Base-by-base conservation (phyloP, 2,797 vertebrate genomes). In the Australoheros facetus region DNA sequence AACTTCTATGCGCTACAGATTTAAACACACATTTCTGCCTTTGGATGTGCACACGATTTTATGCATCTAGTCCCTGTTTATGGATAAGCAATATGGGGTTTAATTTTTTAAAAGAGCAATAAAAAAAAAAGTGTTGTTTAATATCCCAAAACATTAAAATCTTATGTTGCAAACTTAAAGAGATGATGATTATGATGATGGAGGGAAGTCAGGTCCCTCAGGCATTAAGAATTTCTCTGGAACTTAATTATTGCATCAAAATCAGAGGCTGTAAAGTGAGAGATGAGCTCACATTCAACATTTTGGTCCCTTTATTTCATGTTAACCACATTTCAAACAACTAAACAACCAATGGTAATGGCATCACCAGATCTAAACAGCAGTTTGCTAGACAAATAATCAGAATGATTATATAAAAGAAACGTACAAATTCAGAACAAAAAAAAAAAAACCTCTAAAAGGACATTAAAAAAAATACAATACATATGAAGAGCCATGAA, bases 221-320 rank as follows among this genome's bases (percentile, higher is more conserved):
- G 19, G 48, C 16, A 48, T 28, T 7, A 11, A 12, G 64, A 51
- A 69, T 51, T 17, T 51, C 26, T 69, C 64, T 51, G 42, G 30
- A 30, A 4, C 1, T 6, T 51, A 69, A 66, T 48, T 51, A 69
- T 51, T 69, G 51, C 10, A 69, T 69, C 42, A 69, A 51, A 51
- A n/a, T 51, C 30, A n/a, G 10, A 69, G 26, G 42, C 42, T 51
- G 42, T 48, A 17, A 69, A 53, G 48, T 56, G 7, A 75, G 26
- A 78, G 21, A 37, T 1, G 14, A 82, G 28, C 55, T 83, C 45
- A 30, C 72, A n/a, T 87, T 93, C 54, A 90, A 94, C 90, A 92
- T 95, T 95, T 95, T 96, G 95, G 94, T 95, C 94, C 95, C 92
- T 95, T 96, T 96, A 96, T 95, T 95, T 95, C 78, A 92, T 93